Evolutionary conservation across 2,888 invertebrate species (phyloP), one percentile per base, ranked within the genome.

Genomic region (Teinopalpus imperialis): DNA sequence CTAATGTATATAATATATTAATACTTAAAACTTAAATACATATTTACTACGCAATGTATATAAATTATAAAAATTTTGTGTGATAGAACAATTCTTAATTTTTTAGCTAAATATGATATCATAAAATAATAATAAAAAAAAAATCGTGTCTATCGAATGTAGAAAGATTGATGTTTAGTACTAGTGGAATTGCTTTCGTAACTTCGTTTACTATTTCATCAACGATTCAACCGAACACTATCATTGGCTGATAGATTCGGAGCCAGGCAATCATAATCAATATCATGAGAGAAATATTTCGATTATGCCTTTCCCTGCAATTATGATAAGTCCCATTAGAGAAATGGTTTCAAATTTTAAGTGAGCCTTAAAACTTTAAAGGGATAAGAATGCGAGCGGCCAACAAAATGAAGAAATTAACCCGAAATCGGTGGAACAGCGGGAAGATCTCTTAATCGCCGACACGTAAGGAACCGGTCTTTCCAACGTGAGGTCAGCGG

Each of bases 331-430:
- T 63, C 75, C 37, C 77, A 83, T 85, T 83, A 82, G 74, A 80
- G 75, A 79, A 79, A 83, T 83, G 81, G 80, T 77, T 56, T 54
- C 44, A 50, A 59, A 59, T 59, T 50, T 53, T 46, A 36, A 47
- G 40, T 54, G 55, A 54, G 57, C 51, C 52, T 51, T 46, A 39
- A 46, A 43, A 26, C 21, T 27, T 43, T 59, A 64, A 65, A 57
- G 55, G 53, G 57, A 62, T 61, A 64, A 62, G 61, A 66, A 66
- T 60, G 57, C 57, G 52, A 56, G 53, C 54, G 69, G 59, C 63
- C 67, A 65, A 77, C 75, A 79, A 78, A 81, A 82, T 81, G 81
- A 81, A 81, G 81, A 82, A 81, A 82, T 82, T 82, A 81, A 81
- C 73, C 72, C 68, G 64, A 69, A 81, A 81, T 81, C 75, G 74